Evolutionary conservation across 2,888 invertebrate species (phyloP).

Genomic region (Falcaria lacertinaria): DNA sequence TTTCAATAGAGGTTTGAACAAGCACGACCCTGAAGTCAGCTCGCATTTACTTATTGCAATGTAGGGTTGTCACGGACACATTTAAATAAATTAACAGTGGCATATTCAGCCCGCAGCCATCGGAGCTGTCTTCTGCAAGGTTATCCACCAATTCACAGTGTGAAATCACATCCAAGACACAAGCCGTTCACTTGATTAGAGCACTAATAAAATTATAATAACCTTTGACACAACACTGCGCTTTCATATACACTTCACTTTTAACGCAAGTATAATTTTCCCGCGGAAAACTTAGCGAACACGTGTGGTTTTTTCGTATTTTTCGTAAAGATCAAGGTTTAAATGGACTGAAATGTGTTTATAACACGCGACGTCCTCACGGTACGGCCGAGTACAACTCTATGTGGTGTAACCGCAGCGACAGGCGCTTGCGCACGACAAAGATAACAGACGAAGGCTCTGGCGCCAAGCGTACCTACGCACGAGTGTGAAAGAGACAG

Average conservation of each 20-base stretch:
- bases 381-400: constrained; percentile 43
- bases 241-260: constrained; percentile 42
- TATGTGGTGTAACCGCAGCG: constrained; percentile 44
- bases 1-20: constrained; percentile 13
- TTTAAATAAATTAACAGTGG: constrained; percentile 58
- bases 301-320: constrained; percentile 4
- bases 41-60: constrained; percentile 51
- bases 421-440: constrained; percentile 62
- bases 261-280: constrained; percentile 8
- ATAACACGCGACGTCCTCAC: constrained; percentile 36
- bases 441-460: constrained; percentile 62
- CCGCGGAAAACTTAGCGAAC: background rate
- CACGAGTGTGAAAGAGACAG: constrained; percentile 50
- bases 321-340: constrained; percentile 13
- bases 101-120: constrained; percentile 48
- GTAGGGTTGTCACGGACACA: constrained; percentile 47
- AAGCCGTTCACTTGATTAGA: constrained; percentile 61
- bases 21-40: constrained; percentile 50
- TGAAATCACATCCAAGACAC: constrained; percentile 54
- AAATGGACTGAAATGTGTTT: constrained; percentile 15
- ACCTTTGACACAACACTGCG: constrained; percentile 57
- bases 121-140: constrained; percentile 55
- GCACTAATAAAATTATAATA: constrained; percentile 49
- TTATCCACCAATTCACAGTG: constrained; percentile 52
- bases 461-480: constrained; percentile 39